phyloP scores from a whole-genome alignment of 2,113 vertebrate genomes.

The Channa argus region DNA sequence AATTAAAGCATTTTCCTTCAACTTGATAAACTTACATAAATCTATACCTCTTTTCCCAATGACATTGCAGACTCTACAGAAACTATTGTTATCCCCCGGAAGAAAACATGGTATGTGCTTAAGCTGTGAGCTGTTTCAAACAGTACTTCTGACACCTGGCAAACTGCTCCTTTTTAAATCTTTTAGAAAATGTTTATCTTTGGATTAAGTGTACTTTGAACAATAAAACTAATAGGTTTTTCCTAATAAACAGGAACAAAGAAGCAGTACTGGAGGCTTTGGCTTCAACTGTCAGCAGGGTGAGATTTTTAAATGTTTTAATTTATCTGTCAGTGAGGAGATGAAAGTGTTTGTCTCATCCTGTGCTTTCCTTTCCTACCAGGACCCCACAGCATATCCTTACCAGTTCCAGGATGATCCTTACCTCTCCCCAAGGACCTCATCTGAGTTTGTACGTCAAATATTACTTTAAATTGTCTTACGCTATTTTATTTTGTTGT shows the following conservation, averaged over 20 bases:
- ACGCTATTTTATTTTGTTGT: not conserved
- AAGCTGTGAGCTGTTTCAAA: too few species aligned
- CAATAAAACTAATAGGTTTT: not conserved
- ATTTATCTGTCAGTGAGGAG: not conserved
- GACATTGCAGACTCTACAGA: conserved; percentile 69
- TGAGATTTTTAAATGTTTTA: conserved; percentile 70
- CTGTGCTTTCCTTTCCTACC: not conserved
- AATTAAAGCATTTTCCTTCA: not conserved
- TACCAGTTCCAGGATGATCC: conserved; percentile 93
- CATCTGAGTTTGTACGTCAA: conserved; percentile 84
- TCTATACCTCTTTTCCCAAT: not conserved
- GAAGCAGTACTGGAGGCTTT: conserved; percentile 90
- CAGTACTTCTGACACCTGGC: too few species aligned
- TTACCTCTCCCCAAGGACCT: conserved; percentile 87
- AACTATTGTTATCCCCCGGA: conserved; percentile 88
- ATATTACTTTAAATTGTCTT: not conserved
- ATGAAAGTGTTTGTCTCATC: not conserved
- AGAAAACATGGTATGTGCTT: conserved; percentile 90
- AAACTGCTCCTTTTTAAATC: not conserved
- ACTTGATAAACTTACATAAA: not conserved
- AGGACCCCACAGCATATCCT: conserved; percentile 90
- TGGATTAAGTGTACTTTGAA: too few species aligned
- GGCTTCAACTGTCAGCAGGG: conserved; percentile 88
- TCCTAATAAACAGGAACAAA: conserved; percentile 85
- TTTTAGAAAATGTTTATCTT: not conserved